phyloP scores from a whole-genome alignment of 2,888 invertebrate species.

The Ptychoptera contaminata region DNA sequence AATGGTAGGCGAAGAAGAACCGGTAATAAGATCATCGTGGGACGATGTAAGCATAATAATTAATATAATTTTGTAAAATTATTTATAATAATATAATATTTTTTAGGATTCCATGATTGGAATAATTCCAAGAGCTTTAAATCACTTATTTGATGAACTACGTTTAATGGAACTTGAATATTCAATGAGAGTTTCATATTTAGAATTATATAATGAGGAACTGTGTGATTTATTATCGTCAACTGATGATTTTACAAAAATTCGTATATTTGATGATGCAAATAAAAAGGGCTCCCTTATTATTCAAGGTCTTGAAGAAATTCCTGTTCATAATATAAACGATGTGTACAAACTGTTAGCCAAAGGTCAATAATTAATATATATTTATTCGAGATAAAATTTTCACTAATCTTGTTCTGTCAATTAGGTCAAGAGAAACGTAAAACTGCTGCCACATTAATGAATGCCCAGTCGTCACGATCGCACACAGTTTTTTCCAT shows the following conservation, averaged over 20 bases:
- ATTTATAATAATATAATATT: conserved; percentile 6
- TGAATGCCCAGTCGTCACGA: conserved; percentile 91
- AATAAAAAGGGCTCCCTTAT: conserved; percentile 77
- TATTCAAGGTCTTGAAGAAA: conserved; percentile 82
- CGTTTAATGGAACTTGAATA: conserved; percentile 63
- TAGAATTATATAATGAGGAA: conserved; percentile 95
- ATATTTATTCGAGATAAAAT: too few species aligned
- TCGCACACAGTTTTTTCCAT: conserved; percentile 95
- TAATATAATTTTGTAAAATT: too few species aligned
- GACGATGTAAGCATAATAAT: conserved; percentile 53
- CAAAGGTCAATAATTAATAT: too few species aligned
- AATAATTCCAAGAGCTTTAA: conserved; percentile 80
- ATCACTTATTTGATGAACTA: conserved; percentile 81
- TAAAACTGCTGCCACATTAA: conserved; percentile 79
- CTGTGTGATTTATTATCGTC: conserved; percentile 78
- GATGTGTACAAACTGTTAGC: conserved; percentile 80
- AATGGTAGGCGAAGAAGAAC: conserved; percentile 69
- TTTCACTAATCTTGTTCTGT: too few species aligned
- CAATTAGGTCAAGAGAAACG: conserved; percentile 70
- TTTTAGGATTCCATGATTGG: conserved; percentile 71
- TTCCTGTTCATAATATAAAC: conserved; percentile 72
- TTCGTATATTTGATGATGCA: conserved; percentile 61
- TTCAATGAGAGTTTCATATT: conserved; percentile 79
- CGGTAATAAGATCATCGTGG: conserved; percentile 44
- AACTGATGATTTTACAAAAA: conserved; percentile 54